phyloP scores from a whole-genome alignment of 2,888 invertebrate genomes.

The Troides oblongomaculatus region DNA sequence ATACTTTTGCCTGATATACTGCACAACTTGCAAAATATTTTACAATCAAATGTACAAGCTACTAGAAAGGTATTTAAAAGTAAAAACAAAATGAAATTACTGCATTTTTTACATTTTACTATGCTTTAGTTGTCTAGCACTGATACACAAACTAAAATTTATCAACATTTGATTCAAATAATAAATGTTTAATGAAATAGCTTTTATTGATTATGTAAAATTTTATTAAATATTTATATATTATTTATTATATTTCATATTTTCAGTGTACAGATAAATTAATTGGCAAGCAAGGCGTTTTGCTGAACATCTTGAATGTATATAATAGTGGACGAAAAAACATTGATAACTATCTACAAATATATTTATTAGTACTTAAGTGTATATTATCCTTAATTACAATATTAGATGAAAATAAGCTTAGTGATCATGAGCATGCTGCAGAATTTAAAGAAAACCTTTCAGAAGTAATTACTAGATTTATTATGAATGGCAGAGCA shows the following conservation, averaged over 20 bases:
- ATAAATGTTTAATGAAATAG: neutral
- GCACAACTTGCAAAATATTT: conserved; percentile 64
- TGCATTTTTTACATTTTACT: neutral
- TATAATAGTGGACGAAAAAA: conserved; percentile 40
- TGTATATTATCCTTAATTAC: conserved; percentile 54
- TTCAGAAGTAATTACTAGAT: conserved; percentile 45
- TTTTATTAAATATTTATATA: neutral
- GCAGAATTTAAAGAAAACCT: conserved; percentile 56
- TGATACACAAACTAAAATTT: neutral
- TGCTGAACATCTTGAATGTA: conserved; percentile 53
- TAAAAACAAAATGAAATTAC: neutral
- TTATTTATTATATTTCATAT: conserved; percentile 1
- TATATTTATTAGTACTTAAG: conserved; percentile 58
- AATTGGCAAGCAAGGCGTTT: conserved; percentile 59
- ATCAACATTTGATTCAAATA: neutral
- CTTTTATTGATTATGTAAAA: neutral
- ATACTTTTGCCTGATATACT: conserved; percentile 67
- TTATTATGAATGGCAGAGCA: conserved; percentile 52
- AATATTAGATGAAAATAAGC: conserved; percentile 49
- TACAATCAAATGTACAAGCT: conserved; percentile 51
- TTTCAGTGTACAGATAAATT: conserved; percentile 63
- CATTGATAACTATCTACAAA: conserved; percentile 53
- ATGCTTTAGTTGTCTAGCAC: neutral
- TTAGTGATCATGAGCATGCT: conserved; percentile 34
- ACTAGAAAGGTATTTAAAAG: conserved; percentile 9